These are phyloP conservation scores for Eleutherodactylus coqui DNA, from an alignment of 2,797 vertebrate genomes.

Conservation along the genomic window DNA sequence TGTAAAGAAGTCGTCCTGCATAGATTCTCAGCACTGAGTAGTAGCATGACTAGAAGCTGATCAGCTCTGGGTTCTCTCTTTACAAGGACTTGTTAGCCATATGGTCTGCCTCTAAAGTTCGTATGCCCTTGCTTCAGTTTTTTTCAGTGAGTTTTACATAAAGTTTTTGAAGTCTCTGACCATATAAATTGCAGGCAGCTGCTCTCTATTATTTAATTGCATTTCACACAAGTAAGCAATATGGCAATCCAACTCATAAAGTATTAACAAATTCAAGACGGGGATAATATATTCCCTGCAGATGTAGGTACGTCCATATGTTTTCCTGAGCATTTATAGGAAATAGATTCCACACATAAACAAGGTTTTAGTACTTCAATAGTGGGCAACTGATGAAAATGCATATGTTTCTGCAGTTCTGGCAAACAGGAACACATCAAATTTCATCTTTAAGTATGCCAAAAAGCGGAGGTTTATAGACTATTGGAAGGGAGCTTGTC, in stretches of 20 bases:
- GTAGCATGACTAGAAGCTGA: too few species aligned
- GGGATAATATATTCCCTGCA: conserved; percentile 21
- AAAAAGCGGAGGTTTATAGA: neutral
- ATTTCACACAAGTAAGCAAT: conserved; percentile 3
- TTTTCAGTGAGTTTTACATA: too few species aligned
- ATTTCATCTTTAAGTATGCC: neutral
- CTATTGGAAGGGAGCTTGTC: too few species aligned
- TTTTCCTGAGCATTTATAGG: conserved; percentile 23
- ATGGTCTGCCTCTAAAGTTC: too few species aligned
- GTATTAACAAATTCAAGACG: conserved; percentile 17
- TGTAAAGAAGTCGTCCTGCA: too few species aligned
- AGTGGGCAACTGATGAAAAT: conserved; percentile 11
- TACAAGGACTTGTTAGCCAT: too few species aligned
- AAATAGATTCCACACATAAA: conserved; percentile 31
- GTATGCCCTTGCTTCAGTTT: too few species aligned
- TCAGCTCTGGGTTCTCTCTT: too few species aligned
- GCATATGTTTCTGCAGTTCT: conserved; percentile 1
- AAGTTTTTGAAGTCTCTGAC: conserved; percentile 1
- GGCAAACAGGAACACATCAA: neutral
- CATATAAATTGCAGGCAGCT: neutral
- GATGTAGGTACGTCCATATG: conserved; percentile 14
- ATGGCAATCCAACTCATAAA: conserved; percentile 15
- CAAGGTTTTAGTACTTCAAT: neutral
- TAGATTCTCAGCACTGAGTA: too few species aligned
- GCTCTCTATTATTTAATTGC: conserved; percentile 13